Base-by-base conservation (phyloP, 2,113 vertebrate species). In the Ameiurus melas region DNA sequence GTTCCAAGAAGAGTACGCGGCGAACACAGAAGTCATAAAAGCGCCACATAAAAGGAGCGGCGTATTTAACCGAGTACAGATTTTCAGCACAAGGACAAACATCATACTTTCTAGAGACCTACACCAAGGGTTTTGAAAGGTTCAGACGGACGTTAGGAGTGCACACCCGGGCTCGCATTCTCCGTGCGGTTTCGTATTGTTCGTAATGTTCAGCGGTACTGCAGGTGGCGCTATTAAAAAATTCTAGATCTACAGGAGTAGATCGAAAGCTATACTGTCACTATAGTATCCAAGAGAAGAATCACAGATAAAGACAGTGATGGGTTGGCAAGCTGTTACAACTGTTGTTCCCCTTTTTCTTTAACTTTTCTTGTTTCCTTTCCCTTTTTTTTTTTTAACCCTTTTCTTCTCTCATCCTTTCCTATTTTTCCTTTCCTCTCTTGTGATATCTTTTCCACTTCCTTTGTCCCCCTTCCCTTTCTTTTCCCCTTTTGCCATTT, bases 1-100 rank as follows among this genome's bases (percentile, higher is more conserved):
- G 92, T 90, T 79, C 90, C 58, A 68, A 60, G 17, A 77, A 87
- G 84, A 55, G 84, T 91, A 91, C 87, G 78, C 86, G 71, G 84
- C 88, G 22, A 43, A 66, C 58, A 73, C 84, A n/a, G 88, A 92
- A 89, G 92, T 85, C 88, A 71, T 25, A 53, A 87, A 55, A 51
- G 17, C 16, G 51, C 51, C 19, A 58, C 43, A n/a, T 71, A 71
- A 27, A 47, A 82, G 20, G 30, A 81, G 30, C 8, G 51, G 51
- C 6, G 13, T n/a, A 17, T 75, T 47, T 47, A 20, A 12, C 10
- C 71, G 7, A 16, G 16, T 17, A 33, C 17, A 2, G 66, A 17
- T 5, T 70, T 30, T 17, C 14, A 70, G 66, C 30, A 73, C 19
- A 22, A 39, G 70, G 70, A 39, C 33, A 70, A 33, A 16, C 30